Base-by-base conservation (phyloP, 2,888 invertebrate species). In the Lochmaea crataegi region DNA sequence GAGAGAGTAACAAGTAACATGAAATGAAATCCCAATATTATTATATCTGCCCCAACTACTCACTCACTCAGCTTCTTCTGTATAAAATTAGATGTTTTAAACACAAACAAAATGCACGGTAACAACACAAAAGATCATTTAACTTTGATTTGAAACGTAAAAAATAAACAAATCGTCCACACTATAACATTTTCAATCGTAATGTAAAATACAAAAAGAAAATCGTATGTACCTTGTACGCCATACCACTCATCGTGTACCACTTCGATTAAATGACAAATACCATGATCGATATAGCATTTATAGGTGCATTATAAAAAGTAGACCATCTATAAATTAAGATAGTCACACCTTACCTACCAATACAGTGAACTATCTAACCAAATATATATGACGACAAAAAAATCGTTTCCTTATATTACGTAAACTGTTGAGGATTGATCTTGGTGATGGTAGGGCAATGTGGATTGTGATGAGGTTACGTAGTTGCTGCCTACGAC, bases 311-410 rank as follows among this genome's bases (percentile, higher is more conserved):
- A 71, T 68, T 48, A 51, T 72, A 70, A 76, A 73, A 74, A 74
- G 76, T 74, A 66, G 73, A 69, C 61, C 74, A 68, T 74, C 65
- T 71, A 69, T 68, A 74, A 70, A 76, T 74, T 70, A 45, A 63
- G 74, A 72, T 71, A 66, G 72, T 66, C 74, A 68, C 76, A 72
- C 76, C 74, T 68, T 67, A 18, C 60, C 42, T n/a, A 67, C 38
- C 67, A 42, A 67, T 45, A 61, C 16, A 58, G 58, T 32, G 26
- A 64, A 45, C 11, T 45, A 38, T 9, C 72, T 61, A 70, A 69
- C 66, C 64, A 71, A 53, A 56, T 65, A 53, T 7, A 45, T 53
- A 10, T 18, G 53, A 16, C 10, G 53, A 61, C 38, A 53, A 18
- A 65, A 68, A 65, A 73, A 65, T 53, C 41, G 63, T 70, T 64